A percentile compares a stretch with the other conserved stretches of the same genome.
phyloP scores from a whole-genome alignment of 1,140 invertebrate genomes.

The Hyphantria cunea region DNA sequence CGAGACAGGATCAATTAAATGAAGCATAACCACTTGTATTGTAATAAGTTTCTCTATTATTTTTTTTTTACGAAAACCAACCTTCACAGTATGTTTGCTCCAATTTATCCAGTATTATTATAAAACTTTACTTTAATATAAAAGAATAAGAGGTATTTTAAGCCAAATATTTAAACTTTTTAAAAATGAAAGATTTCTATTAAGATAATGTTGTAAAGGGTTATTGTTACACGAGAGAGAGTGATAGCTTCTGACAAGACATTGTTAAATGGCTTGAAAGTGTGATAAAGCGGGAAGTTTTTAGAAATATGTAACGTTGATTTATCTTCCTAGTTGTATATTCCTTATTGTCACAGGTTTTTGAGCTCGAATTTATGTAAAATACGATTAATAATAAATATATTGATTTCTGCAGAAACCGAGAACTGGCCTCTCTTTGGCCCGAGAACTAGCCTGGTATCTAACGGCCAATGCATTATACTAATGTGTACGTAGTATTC shows the following conservation, averaged over 20 bases:
- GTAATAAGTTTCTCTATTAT: not conserved
- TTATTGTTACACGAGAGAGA: not conserved
- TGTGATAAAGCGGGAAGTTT: not conserved
- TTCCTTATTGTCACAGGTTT: not conserved
- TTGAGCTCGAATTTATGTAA: not conserved
- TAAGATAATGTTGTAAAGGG: not conserved
- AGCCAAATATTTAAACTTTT: not conserved
- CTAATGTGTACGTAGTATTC: too few relatives aligned
- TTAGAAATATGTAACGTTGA: not conserved
- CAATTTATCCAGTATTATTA: too few relatives aligned
- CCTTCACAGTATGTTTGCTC: too few relatives aligned
- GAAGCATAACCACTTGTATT: not conserved
- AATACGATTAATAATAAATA: too few relatives aligned
- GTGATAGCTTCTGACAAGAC: not conserved
- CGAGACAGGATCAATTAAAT: too few relatives aligned
- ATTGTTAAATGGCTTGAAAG: constrained; percentile 1
- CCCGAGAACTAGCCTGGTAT: too few relatives aligned
- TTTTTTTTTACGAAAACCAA: too few relatives aligned
- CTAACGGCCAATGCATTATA: too few relatives aligned
- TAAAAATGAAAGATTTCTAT: not conserved
- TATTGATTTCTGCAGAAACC: too few relatives aligned
- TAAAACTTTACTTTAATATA: not conserved
- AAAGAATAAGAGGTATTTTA: not conserved
- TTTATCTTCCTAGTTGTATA: not conserved
- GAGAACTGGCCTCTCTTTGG: too few relatives aligned